These are phyloP conservation scores for Adelognathus sp. DNA, from an alignment of 2,888 invertebrate species.

Conservation along the genomic window DNA sequence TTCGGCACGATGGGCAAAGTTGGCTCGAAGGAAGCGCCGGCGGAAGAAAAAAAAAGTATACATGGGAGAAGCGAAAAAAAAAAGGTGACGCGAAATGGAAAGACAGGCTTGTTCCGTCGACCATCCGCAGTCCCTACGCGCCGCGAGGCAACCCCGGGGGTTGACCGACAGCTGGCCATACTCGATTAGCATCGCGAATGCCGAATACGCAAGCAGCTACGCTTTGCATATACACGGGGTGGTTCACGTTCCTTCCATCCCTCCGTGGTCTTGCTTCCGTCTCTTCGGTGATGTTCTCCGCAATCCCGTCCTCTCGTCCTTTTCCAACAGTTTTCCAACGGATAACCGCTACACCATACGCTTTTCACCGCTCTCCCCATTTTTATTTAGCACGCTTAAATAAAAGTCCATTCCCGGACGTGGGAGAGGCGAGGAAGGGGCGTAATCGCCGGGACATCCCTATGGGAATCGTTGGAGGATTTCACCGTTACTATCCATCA, in stretches of 20 bases:
- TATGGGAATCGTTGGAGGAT: neutral
- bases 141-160: constrained; percentile 31
- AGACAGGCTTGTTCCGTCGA: constrained; percentile 21
- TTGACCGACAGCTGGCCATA: constrained; percentile 66
- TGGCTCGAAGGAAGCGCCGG: constrained; percentile 18
- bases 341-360: neutral
- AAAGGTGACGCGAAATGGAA: constrained; percentile 7
- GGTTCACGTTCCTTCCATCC: constrained; percentile 1
- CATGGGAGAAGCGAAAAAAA: neutral
- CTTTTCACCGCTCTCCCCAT: neutral
- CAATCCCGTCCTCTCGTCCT: constrained; percentile 6
- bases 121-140: neutral
- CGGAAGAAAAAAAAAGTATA: neutral
- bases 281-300: neutral
- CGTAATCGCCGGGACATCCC: constrained; percentile 4
- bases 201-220: constrained; percentile 61
- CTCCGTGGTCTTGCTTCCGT: neutral
- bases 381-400: constrained; percentile 35
- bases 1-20: constrained; percentile 27
- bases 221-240: constrained; percentile 63
- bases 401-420: constrained; percentile 14
- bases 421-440: too few species aligned
- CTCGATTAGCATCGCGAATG: constrained; percentile 67
- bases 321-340: neutral
- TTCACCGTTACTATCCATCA: constrained; percentile 1